Evolutionary conservation across 2,113 vertebrate genomes (phyloP).

Genomic region (Dipodomys stephensi): DNA sequence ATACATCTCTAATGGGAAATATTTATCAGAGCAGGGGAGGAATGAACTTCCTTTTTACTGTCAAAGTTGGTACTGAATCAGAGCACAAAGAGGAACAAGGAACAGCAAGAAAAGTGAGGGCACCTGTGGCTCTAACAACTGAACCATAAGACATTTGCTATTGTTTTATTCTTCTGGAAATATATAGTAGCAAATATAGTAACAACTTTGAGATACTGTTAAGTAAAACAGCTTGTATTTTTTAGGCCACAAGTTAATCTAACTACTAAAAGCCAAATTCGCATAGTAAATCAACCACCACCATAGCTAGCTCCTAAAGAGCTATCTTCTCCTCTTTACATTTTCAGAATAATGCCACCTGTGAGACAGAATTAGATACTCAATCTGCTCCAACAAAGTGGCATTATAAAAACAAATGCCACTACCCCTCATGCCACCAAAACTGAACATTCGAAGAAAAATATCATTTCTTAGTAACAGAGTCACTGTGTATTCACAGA

Average conservation of each 20-base stretch:
- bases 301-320: not conserved
- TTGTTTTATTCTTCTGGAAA: not conserved
- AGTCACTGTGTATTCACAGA: not conserved
- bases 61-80: not conserved
- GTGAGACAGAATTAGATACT: not conserved
- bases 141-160: not conserved
- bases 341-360: not conserved
- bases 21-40: not conserved
- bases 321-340: not conserved
- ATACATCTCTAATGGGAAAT: not conserved
- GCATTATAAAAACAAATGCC: not conserved
- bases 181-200: too few relatives aligned
- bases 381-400: not conserved
- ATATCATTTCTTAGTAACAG: not conserved
- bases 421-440: not conserved
- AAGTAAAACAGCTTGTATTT: conserved; percentile 32
- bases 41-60: not conserved
- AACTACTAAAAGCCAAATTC: not conserved
- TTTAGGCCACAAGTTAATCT: conserved; percentile 21
- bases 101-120: not conserved
- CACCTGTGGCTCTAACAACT: not conserved
- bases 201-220: not conserved
- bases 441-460: conserved; percentile 51
- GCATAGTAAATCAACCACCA: not conserved
- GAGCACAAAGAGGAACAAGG: not conserved